phyloP scores from a whole-genome alignment of 1,140 invertebrate species.

The Globodera ellingtonae region DNA sequence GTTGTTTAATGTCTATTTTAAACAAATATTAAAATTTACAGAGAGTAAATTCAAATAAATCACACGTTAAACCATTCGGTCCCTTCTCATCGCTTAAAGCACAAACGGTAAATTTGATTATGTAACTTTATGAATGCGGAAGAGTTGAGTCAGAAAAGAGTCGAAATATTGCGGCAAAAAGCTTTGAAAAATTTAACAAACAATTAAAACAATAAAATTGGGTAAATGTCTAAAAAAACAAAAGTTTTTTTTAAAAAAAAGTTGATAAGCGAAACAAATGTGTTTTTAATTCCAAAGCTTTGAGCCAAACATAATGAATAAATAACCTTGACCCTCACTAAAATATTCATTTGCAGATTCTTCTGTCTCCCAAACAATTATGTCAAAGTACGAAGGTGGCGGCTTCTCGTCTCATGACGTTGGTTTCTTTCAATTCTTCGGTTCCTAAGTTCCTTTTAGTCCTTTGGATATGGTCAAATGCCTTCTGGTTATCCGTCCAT shows the following conservation, averaged over 20 bases:
- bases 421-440: neutral
- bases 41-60: neutral
- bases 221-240: neutral
- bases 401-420: neutral
- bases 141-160: neutral
- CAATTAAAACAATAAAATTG: neutral
- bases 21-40: neutral
- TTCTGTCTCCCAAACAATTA: constrained; percentile 1
- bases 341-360: constrained; percentile 2
- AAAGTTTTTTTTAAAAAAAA: neutral
- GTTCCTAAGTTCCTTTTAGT: neutral
- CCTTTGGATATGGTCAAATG: constrained; percentile 3
- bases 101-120: constrained; percentile 12
- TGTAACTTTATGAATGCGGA: neutral
- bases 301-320: constrained; percentile 4
- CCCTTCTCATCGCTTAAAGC: constrained; percentile 1
- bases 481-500: neutral
- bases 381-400: neutral
- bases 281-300: constrained; percentile 15
- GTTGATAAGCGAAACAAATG: neutral
- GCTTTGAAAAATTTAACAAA: neutral
- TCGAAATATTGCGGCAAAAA: neutral
- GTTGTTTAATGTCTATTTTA: neutral
- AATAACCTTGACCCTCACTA: neutral
- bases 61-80: constrained; percentile 1